Evolutionary conservation across 2,888 invertebrate genomes (phyloP), one percentile per base, ranked within the genome.

Genomic region (Trissolcus brochymenae): DNA sequence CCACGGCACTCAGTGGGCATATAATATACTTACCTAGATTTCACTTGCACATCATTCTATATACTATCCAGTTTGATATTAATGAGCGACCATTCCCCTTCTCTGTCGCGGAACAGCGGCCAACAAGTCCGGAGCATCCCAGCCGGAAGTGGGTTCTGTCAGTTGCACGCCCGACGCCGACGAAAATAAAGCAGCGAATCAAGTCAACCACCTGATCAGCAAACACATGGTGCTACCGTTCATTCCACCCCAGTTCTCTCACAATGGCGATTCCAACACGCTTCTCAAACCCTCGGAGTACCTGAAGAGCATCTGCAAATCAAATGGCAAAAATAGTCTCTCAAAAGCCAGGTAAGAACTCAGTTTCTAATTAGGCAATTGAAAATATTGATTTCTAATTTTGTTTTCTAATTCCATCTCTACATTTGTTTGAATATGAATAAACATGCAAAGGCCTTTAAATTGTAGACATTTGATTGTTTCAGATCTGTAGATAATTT

Each of bases 241-340:
- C 91, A 94, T 97, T 87, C 97, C 96, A 76, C 97, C 97, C 72
- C 95, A 95, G 90, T 97, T 97, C 90, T 94, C 95, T 66, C 92
- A 93, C 87, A 91, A 91, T 79, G 92, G 93, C 89, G 94, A 94
- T 86, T 93, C 95, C 75, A 94, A 96, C 90, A 93, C 94, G 76
- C 92, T 97, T 81, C 96, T 97, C 88, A 97, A 97, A 87, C 97
- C 97, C 66, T 96, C 96, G 78, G 97, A 97, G 90, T 97, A 97
- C 90, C 90, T 97, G 83, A 93, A 94, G 87, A 96, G 96, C 87
- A 95, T 97, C 90, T 94, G 93, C 86, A 89, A 89, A 67, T 67
- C 61, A 9, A 67, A 85, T 0, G 21, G 82, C 6, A 88, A 87
- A 76, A 87, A 82, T 79, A 87, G 83, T 57, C 81, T 89, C 16